Percentiles rank a stretch among this genome's conserved stretches.
These are phyloP conservation scores for Trachemys scripta DNA, from an alignment of 2,113 vertebrate species.

Conservation along the genomic window DNA sequence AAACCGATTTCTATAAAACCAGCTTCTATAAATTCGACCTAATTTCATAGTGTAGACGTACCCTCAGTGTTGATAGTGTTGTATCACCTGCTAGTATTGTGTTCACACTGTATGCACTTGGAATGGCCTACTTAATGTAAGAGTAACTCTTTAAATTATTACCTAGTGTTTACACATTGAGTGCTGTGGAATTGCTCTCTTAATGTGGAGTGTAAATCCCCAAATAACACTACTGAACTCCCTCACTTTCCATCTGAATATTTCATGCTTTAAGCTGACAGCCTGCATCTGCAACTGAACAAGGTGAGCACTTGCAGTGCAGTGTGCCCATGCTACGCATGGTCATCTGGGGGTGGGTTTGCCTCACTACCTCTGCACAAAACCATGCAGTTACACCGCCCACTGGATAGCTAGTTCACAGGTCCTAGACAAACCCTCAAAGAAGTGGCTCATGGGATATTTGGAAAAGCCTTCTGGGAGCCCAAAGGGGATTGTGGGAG, in stretches of 20 bases:
- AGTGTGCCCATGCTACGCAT: not conserved
- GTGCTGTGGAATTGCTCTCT: not conserved
- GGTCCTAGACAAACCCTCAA: not conserved
- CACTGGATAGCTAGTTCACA: not conserved
- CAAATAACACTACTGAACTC: not conserved
- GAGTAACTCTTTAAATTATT: not conserved
- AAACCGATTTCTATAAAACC: too few species aligned
- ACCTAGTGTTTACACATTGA: not conserved
- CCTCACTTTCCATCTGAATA: not conserved
- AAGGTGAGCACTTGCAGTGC: not conserved
- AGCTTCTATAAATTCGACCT: too few species aligned
- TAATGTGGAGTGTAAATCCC: not conserved
- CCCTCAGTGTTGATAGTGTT: not conserved
- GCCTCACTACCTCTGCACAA: not conserved
- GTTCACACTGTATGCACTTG: not conserved
- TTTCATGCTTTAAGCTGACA: not conserved
- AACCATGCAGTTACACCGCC: not conserved
- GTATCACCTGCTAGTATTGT: not conserved
- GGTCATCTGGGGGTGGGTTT: not conserved
- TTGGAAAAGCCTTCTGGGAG: not conserved
- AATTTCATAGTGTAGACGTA: too few species aligned
- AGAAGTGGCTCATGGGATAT: not conserved
- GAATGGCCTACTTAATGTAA: not conserved
- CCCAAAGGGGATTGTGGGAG: not conserved
- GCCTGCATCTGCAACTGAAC: not conserved